phyloP scores from a whole-genome alignment of 2,888 invertebrate species.

The Atethmia centrago region DNA sequence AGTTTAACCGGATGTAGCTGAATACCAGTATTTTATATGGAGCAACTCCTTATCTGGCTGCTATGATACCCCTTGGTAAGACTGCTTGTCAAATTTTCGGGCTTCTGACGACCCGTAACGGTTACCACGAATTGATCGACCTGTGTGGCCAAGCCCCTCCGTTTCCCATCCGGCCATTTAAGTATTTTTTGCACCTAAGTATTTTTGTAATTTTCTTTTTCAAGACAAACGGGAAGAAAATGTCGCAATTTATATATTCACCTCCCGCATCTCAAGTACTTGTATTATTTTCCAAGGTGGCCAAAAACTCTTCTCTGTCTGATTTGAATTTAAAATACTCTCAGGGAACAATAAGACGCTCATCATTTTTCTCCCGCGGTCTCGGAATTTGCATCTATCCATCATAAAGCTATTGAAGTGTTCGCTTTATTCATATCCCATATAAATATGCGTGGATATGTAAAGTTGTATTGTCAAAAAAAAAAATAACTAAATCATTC shows the following conservation, averaged over 20 bases:
- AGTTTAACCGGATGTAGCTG: no score
- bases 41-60: no score
- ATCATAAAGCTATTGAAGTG: slow-evolving; percentile 75
- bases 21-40: no score
- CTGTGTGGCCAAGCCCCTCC: no score
- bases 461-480: slow-evolving; percentile 22
- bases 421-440: slow-evolving; percentile 52
- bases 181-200: no score
- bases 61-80: no score
- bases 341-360: slow-evolving; percentile 77
- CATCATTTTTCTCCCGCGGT: slow-evolving; percentile 72
- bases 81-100: no score
- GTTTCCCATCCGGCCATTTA: no score
- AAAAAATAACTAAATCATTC: slow-evolving; percentile 27
- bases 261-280: slow-evolving; percentile 49
- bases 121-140: no score
- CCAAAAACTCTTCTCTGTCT: slow-evolving; percentile 73
- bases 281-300: slow-evolving; percentile 74
- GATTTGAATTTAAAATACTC: slow-evolving; percentile 83
- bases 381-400: slow-evolving; percentile 74
- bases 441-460: slow-evolving; percentile 38
- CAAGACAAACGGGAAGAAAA: slow-evolving; percentile 16
- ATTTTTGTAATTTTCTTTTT: slow-evolving; percentile 9
- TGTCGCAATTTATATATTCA: slow-evolving; percentile 46
- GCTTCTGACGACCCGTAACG: no score